Conservation (phyloP, 2,888 invertebrate genomes). For the Perdita meconis region DNA sequence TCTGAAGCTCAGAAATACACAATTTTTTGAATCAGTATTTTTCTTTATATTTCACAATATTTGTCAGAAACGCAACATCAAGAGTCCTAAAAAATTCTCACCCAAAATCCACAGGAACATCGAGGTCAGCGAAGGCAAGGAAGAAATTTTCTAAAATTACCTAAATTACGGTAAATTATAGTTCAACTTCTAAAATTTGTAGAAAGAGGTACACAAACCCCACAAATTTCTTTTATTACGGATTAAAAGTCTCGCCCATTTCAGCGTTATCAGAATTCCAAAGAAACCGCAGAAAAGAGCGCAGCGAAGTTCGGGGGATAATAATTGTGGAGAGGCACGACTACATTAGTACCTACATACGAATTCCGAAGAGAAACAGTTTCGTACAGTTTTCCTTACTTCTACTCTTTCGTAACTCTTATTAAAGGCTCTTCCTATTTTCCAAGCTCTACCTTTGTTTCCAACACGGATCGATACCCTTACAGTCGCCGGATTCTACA, state of each 20-base stretch:
- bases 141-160: background rate
- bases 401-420: background rate
- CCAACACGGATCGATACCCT: background rate
- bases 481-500: background rate
- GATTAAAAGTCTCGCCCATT: background rate
- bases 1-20: no score
- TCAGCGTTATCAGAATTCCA: background rate
- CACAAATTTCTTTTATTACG: background rate
- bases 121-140: background rate
- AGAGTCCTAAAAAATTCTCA: no score
- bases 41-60: no score
- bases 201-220: background rate
- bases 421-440: background rate
- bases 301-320: background rate
- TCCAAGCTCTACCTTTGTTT: no score
- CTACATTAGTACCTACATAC: background rate
- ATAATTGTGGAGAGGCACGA: background rate
- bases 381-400: background rate
- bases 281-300: background rate
- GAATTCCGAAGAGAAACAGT: background rate
- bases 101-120: background rate
- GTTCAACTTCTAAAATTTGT: background rate
- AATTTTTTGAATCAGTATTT: no score
- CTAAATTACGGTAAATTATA: background rate
- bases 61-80: no score